Evolutionary conservation across 2,113 vertebrate genomes (phyloP), one percentile per base, ranked within the genome.

Genomic region (Leptodactylus fuscus): DNA sequence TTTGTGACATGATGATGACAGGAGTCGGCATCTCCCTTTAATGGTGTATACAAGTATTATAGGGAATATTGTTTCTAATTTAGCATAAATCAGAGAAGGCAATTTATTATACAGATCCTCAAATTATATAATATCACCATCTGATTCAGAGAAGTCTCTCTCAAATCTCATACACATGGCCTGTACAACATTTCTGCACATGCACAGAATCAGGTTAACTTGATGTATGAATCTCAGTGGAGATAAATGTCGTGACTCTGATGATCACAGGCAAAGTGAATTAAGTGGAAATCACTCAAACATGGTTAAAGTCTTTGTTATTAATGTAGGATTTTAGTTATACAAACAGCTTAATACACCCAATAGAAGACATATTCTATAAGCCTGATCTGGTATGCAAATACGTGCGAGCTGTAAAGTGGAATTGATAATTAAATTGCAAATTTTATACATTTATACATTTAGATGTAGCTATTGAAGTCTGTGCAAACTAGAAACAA

Each of bases 151-250:
- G 15, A 70, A 70, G 12, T 13, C 6, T 34, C 12, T 36, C 16
- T 11, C 22, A 4, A 34, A 11, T 20, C 9, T 78, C 29, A 9
- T 10, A 36, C 49, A 55, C 75, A n/a, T 55, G 75, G 75, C 32
- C 29, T 36, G 49, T 36, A 55, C 2, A 34, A 22, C 20, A 78
- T 53, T 32, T 55, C 75, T 78, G 75, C 58, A 81, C 78, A 44
- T 15, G 53, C 10, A 62, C 34, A 80, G 51, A 41, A 80, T 80
- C 36, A 20, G 36, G 44, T 49, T 81, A 62, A 24, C 5, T 18
- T 81, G 79, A 81, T 81, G 10, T 48, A 65, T 81, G 79, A 48
- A 65, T 67, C 79, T 32, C 79, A 81, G 58, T 67, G 60, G 79
- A 81, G 60, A 48, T 9, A 12, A 15, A 62, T 60, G 78, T 65